These are phyloP conservation scores for Tenebrio molitor DNA, from an alignment of 1,140 invertebrate genomes.

Conservation along the genomic window DNA sequence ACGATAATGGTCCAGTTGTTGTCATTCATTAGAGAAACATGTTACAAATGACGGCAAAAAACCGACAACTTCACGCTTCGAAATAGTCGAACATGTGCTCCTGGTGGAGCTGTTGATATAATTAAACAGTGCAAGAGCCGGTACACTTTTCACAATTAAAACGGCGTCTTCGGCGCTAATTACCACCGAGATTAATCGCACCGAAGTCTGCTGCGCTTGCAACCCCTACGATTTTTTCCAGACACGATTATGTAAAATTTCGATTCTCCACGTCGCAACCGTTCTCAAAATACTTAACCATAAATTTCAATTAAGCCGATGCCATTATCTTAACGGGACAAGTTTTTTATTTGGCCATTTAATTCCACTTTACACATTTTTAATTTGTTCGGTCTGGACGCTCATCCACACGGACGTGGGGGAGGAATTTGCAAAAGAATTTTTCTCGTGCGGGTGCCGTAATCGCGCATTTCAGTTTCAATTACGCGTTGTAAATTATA, in stretches of 20 bases:
- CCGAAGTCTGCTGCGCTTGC: conserved; percentile 9
- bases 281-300: no score
- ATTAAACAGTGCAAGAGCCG: conserved; percentile 31
- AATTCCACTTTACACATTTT: no score
- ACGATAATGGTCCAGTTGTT: conserved; percentile 36
- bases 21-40: conserved; percentile 47
- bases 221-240: conserved; percentile 7
- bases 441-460: no score
- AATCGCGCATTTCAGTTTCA: no score
- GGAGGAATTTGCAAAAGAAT: no score
- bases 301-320: background rate
- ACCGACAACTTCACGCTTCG: conserved; percentile 22
- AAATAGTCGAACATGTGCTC: conserved; percentile 45
- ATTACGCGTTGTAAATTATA: conserved; percentile 22
- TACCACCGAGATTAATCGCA: conserved; percentile 17
- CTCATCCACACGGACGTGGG: no score
- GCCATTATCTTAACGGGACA: background rate
- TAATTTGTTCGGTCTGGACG: no score
- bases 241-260: background rate
- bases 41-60: conserved; percentile 40
- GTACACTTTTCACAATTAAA: conserved; percentile 33
- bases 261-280: no score
- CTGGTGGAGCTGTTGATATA: conserved; percentile 37
- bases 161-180: conserved; percentile 24
- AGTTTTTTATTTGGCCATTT: background rate